Evolutionary conservation across 2,888 invertebrate genomes (phyloP), one percentile per base, ranked within the genome.

Genomic region (Megalurothrips usitatus): DNA sequence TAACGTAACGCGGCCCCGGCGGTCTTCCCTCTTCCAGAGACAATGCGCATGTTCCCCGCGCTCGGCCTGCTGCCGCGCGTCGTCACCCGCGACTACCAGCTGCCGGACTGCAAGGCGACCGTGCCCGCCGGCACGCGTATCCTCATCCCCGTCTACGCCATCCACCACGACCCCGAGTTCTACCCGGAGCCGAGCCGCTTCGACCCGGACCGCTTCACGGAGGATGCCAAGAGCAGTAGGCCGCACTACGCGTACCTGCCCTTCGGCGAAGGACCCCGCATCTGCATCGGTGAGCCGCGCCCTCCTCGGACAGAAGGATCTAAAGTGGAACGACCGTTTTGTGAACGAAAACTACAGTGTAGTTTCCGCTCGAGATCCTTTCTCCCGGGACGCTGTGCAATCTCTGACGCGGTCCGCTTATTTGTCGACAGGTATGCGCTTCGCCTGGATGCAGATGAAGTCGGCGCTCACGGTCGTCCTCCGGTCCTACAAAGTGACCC

Each of bases 391-490:
- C 9, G n/a, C 3, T n/a, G 63, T 11, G 23, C 6, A 14, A 11
- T 63, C 23, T 68, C 23, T 68, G 1, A 23, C 23, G 23, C 68
- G 10, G 26, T 8, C 26, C 26, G 23, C 14, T 75, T 68, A 23
- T 8, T 26, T 9, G n/a, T 75, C 26, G 26, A 0, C 68, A 75
- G 68, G 68, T 9, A n/a, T 75, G 10, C 68, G 68, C 68, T 75
- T 75, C 68, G 68, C 68, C 1, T 23, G n/a, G 68, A 75, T 75
- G 68, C 68, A 75, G 68, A 75, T 75, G 68, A 75, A 75, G 68
- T 26, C 68, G 23, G 23, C 68, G 26, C 68, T 75, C 26, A 26
- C 68, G 0, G 12, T 75, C 23, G 26, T 75, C 26, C 9, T 75
- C 12, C 23, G 10, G 68, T 75, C 68, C 10, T 75, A 75, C 68